Percentiles rank a stretch among this genome's conserved stretches.
phyloP scores from a whole-genome alignment of 2,113 vertebrate species.

The Procavia capensis region DNA sequence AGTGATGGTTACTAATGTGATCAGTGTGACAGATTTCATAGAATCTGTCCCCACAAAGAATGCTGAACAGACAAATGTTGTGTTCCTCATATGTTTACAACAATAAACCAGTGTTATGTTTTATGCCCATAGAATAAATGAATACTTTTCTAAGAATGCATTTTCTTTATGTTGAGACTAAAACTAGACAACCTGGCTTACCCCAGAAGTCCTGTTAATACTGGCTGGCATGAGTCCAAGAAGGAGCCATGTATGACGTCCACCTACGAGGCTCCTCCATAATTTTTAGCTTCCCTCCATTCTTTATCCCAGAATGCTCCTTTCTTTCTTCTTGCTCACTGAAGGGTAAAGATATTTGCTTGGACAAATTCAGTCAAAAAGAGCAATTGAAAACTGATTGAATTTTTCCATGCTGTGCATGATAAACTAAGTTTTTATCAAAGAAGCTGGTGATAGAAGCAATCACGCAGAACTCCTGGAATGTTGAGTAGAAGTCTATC shows the following conservation, averaged over 20 bases:
- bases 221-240: background rate
- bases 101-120: background rate
- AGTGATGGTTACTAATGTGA: background rate
- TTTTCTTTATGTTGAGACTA: background rate
- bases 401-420: background rate
- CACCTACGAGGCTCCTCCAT: background rate
- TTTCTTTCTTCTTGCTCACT: slow-evolving; percentile 50
- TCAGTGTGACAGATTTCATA: background rate
- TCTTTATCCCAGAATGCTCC: background rate
- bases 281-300: background rate
- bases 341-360: slow-evolving; percentile 52
- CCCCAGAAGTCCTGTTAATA: background rate
- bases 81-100: background rate
- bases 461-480: slow-evolving; percentile 32
- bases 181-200: background rate
- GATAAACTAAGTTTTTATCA: slow-evolving; percentile 43
- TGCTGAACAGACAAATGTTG: background rate
- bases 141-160: background rate
- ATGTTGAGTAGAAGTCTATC: background rate
- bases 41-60: background rate
- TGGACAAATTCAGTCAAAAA: slow-evolving; percentile 53
- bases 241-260: background rate
- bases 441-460: slow-evolving; percentile 8
- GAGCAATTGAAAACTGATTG: slow-evolving; percentile 19
- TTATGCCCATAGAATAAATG: background rate